Conservation (phyloP, 2,113 vertebrate species). For the Zeus faber region DNA sequence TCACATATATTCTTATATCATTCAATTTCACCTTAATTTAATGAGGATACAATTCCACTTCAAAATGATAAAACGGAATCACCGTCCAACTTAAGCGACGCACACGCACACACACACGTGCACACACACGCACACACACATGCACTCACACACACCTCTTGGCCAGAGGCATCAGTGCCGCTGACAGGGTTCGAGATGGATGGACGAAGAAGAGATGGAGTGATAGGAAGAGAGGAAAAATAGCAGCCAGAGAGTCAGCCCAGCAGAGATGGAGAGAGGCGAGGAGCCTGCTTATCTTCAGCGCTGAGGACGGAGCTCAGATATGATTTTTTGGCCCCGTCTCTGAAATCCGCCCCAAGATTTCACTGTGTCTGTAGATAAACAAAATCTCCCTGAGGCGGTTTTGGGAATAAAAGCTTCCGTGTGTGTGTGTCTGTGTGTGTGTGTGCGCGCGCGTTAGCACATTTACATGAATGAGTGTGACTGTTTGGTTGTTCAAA, state of each 20-base stretch:
- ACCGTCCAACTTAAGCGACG: no score
- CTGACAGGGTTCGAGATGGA: no score
- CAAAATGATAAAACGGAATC: no score
- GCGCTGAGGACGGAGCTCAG: constrained; percentile 20
- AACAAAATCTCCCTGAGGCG: constrained; percentile 42
- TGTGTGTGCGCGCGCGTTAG: constrained; percentile 23
- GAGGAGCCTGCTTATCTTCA: constrained; percentile 32
- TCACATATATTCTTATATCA: no score
- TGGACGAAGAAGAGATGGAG: no score
- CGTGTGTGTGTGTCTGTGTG: constrained; percentile 5
- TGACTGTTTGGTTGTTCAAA: constrained; percentile 43
- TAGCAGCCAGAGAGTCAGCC: neutral
- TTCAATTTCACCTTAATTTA: no score
- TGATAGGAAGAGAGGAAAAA: neutral
- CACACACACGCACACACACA: no score
- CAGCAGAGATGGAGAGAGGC: neutral
- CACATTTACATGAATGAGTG: constrained; percentile 37
- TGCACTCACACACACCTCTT: no score
- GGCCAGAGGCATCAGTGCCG: no score
- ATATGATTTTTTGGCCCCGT: constrained; percentile 24
- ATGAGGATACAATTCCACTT: no score
- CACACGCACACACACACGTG: no score
- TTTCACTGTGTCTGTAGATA: constrained; percentile 39
- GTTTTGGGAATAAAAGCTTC: constrained; percentile 20
- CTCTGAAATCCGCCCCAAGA: constrained; percentile 33